phyloP scores from a whole-genome alignment of 2,797 vertebrate species.

The Oceanodroma leucorhoa region DNA sequence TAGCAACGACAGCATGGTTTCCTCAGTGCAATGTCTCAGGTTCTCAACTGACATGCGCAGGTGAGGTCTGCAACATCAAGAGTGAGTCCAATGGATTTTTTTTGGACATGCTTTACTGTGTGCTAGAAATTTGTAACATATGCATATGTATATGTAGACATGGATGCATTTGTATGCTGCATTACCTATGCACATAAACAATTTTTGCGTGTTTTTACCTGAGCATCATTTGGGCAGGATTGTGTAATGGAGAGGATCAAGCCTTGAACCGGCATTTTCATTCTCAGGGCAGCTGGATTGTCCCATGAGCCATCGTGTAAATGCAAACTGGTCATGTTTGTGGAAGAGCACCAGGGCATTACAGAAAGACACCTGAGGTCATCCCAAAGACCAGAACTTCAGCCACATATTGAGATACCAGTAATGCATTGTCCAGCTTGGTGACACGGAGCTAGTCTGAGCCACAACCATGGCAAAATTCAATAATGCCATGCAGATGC shows the following conservation, averaged over 20 bases:
- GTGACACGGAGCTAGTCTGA: background rate
- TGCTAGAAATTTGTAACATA: background rate
- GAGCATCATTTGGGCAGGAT: background rate
- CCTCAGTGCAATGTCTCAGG: background rate
- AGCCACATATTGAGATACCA: fast-evolving
- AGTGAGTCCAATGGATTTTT: too few species aligned
- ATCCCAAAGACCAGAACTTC: background rate
- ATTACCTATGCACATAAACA: background rate
- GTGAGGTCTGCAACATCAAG: background rate
- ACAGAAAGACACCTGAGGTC: background rate
- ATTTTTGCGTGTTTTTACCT: background rate
- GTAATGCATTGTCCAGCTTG: fast-evolving
- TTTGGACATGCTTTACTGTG: background rate
- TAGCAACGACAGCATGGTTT: fast-evolving
- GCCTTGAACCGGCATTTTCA: background rate
- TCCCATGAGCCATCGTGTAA: background rate
- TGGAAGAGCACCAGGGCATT: background rate
- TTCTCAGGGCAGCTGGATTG: background rate
- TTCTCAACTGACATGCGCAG: background rate
- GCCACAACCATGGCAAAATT: background rate
- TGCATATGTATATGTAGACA: background rate
- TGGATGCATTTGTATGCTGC: background rate
- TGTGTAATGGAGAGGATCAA: fast-evolving
- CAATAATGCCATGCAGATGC: background rate
- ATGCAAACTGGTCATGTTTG: background rate